A percentile compares a stretch with the other conserved stretches of the same genome.
Evolutionary conservation across 2,797 vertebrate genomes (phyloP).

Genomic region (Sandelia bainsii): DNA sequence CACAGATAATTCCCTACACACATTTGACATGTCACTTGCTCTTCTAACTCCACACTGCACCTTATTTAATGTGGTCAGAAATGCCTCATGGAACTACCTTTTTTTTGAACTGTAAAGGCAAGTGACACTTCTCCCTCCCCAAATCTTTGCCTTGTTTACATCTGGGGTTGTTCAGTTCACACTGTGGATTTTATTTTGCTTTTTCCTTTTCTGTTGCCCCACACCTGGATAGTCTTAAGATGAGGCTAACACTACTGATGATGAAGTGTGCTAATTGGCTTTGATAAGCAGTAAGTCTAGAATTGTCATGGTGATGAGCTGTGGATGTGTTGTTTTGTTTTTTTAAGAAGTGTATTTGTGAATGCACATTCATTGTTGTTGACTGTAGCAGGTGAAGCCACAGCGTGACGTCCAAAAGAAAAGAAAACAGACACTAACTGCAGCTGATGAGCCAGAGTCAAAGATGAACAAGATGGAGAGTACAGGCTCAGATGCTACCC

Average conservation of each 20-base stretch:
- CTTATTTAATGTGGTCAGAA: constrained; percentile 44
- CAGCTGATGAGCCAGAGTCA: constrained; percentile 88
- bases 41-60: constrained; percentile 34
- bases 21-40: constrained; percentile 39
- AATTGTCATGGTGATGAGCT: background rate
- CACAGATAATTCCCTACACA: constrained; percentile 38
- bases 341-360: constrained; percentile 5
- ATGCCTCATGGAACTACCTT: constrained; percentile 23
- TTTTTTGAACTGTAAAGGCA: constrained; percentile 36
- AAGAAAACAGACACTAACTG: constrained; percentile 84
- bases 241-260: constrained; percentile 28
- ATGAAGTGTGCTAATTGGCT: constrained; percentile 12
- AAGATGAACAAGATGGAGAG: constrained; percentile 89
- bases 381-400: constrained; percentile 81
- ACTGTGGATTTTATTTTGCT: constrained; percentile 26
- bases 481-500: constrained; percentile 73
- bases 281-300: constrained; percentile 4
- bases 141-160: constrained; percentile 36
- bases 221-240: constrained; percentile 4
- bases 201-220: constrained; percentile 21
- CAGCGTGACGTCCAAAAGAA: constrained; percentile 86
- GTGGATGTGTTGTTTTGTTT: constrained; percentile 2
- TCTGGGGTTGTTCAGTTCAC: constrained; percentile 15
- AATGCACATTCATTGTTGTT: constrained; percentile 35
- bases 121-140: constrained; percentile 28